Percentiles rank a stretch among this genome's conserved stretches.
phyloP scores from a whole-genome alignment of 2,888 invertebrate species.

The Xestia c-nigrum region DNA sequence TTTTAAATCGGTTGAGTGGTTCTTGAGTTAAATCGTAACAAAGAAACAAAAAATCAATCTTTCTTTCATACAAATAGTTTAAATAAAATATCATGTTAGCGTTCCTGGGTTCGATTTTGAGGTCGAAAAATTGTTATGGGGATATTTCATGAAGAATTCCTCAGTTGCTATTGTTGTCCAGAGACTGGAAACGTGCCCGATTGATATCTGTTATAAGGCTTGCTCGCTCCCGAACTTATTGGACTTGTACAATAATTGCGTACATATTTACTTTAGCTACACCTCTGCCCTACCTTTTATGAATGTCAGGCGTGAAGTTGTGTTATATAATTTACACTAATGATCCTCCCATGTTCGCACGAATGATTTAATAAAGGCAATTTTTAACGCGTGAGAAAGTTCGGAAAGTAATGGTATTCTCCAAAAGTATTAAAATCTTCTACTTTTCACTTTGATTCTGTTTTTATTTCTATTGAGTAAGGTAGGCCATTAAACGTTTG shows the following conservation, averaged over 20 bases:
- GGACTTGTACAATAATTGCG: neutral
- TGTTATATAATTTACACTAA: neutral
- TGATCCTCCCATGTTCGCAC: neutral
- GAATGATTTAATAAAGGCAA: conserved; percentile 26
- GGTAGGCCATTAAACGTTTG: neutral
- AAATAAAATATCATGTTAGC: neutral
- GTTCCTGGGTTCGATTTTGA: neutral
- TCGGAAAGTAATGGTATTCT: conserved; percentile 5
- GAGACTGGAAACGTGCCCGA: neutral
- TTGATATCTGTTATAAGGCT: no score
- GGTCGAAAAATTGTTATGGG: no score
- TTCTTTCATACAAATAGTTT: no score
- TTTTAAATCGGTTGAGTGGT: no score
- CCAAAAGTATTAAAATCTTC: neutral
- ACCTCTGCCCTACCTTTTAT: neutral
- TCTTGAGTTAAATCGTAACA: no score
- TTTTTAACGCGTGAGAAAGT: conserved; percentile 23
- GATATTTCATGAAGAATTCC: neutral
- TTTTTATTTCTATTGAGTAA: neutral
- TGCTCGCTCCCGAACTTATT: neutral
- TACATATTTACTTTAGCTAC: neutral
- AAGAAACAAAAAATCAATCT: no score
- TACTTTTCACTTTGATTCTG: conserved; percentile 7
- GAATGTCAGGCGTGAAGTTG: neutral
- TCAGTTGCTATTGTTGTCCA: neutral